A percentile compares a stretch with the other conserved stretches of the same genome.
phyloP scores from a whole-genome alignment of 2,113 vertebrate species.

The Puntigrus tetrazona region DNA sequence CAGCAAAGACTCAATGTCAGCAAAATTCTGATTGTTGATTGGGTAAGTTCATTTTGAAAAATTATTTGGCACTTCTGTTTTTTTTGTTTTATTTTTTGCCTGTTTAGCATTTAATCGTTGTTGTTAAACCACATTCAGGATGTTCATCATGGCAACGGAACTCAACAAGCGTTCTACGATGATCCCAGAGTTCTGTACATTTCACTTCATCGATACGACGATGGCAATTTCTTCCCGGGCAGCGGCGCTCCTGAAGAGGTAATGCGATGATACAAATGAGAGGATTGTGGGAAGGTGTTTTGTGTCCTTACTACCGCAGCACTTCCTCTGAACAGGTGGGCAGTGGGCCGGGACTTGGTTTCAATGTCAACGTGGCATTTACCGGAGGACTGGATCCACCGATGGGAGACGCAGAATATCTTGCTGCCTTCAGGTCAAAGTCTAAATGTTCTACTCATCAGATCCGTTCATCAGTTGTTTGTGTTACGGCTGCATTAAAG shows the following conservation, averaged over 20 bases:
- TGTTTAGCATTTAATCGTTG: background rate
- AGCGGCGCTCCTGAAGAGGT: constrained; percentile 95
- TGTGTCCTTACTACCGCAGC: background rate
- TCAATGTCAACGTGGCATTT: constrained; percentile 95
- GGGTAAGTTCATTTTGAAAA: constrained; percentile 77
- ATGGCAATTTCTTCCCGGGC: constrained; percentile 97
- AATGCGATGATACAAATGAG: background rate
- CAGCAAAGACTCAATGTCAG: constrained; percentile 83
- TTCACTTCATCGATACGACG: constrained; percentile 94
- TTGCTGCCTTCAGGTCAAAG: constrained; percentile 92
- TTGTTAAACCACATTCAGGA: constrained; percentile 62
- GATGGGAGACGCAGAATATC: constrained; percentile 91
- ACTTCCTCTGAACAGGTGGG: constrained; percentile 79
- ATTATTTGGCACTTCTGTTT: background rate
- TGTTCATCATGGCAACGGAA: constrained; percentile 82
- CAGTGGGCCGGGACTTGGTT: constrained; percentile 88
- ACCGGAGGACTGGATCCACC: constrained; percentile 93
- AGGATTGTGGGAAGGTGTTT: background rate
- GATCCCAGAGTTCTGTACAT: constrained; percentile 91
- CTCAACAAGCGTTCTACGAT: constrained; percentile 90
- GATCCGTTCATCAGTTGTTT: background rate
- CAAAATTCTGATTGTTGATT: constrained; percentile 95
- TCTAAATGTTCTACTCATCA: background rate
- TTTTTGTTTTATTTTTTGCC: background rate
- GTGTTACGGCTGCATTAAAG: no score